Evolutionary conservation across 2,888 invertebrate species (phyloP), one percentile per base, ranked within the genome.

Genomic region (Rhaphigaster nebulosa): DNA sequence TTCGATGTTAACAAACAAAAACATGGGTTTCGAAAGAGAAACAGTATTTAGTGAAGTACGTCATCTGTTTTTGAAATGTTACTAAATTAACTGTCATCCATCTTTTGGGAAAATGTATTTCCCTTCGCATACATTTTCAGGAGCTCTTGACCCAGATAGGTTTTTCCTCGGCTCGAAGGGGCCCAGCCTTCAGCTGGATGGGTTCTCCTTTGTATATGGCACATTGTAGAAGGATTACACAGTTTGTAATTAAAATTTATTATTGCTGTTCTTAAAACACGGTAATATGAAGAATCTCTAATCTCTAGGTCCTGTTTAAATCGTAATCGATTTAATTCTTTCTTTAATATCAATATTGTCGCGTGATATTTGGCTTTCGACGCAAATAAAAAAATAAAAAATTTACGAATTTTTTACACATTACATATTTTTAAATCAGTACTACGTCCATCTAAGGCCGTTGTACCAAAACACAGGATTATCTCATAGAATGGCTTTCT

Each of bases 41-140:
- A 76, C 38, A 6, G 34, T 84, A 45, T 84, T 45, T 45, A 50
- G 15, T 45, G 26, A 45, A 84, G 34, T 84, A 84, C 45, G 34
- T 84, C 84, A 84, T 84, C 84, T 84, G 84, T 84, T 84, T 84
- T 84, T 45, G 84, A 84, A 84, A 50, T 18, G 84, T 84, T 84
- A 45, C 84, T 84, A 84, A 84, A 84, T 84, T 84, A 84, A 84
- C 84, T 84, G 45, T 84, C 84, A 84, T 84, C 84, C 45, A 50
- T 50, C 84, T 84, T 84, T n/a, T 20, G 84, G 26, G 84, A 84
- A 84, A 84, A 50, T 84, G n/a, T 84, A 45, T 84, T 84, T n/a
- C 84, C 84, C 84, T 84, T n/a, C n/a, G 84, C 84, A 50, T 84
- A 84, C 84, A 84, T 84, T 84, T 45, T 26, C 84, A 13, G 45